Evolutionary conservation across 1,140 invertebrate genomes (phyloP), one percentile per base, ranked within the genome.

Genomic region (Psix sp.): DNA sequence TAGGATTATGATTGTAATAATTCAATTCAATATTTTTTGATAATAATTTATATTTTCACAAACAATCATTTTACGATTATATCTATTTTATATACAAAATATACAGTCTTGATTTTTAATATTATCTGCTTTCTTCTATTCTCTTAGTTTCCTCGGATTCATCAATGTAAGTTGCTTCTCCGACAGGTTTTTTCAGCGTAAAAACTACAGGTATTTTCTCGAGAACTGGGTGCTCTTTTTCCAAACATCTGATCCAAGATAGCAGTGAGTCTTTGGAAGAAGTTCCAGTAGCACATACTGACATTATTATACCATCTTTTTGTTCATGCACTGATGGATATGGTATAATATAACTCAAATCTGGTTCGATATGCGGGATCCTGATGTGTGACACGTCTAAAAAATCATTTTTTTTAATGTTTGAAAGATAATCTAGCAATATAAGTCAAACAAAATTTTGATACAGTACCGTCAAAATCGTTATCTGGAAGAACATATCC

Each of bases 181-280:
- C 26, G n/a, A n/a, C 26, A 17, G 31, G 20, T 36, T 66, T 78
- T 51, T 46, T 80, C 4, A 86, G 15, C 18, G 79, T 94, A 79
- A 98, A 97, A 13, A 97, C 87, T 26, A 97, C 89, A n/a, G 94
- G 93, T 74, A 95, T 90, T 65, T 90, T 84, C 54, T 89, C 88
- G 42, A 99, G 82, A 14, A 86, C 81, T 0, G 95, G 92, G 88
- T 97, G 96, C 0, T 91, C 83, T 57, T 89, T 89, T 84, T 98
- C 92, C 36, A 99, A 84, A 79, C 94, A 90, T 56, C 95, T 90
- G 77, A 99, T 93, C 97, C 97, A 99, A 0, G 95, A 96, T 13
- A 97, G 82, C 1, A 98, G 83, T 0, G 96, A 97, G 86, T 98
- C 95, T 87, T 94, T 91, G 24, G 92, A 93, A 6, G 94, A 95